Conservation (phyloP, 1,140 invertebrate species). For the Drosophila kurseongensis region DNA sequence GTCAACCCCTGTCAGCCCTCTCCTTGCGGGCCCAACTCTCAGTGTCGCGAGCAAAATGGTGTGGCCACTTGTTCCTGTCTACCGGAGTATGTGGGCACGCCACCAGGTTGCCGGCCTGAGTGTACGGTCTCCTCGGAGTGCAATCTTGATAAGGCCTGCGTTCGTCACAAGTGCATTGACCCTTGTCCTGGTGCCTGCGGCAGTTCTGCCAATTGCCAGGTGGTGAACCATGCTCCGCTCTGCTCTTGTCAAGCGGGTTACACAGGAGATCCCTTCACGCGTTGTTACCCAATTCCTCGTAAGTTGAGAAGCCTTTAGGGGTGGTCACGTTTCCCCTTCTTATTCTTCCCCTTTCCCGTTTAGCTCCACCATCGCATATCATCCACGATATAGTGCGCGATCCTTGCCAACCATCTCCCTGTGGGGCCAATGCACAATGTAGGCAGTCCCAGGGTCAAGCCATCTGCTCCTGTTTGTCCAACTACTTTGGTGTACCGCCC, state of each 20-base stretch:
- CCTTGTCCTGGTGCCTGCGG: slow-evolving; percentile 90
- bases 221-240: slow-evolving; percentile 87
- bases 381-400: slow-evolving; percentile 84
- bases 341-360: neutral
- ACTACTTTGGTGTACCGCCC: slow-evolving; percentile 86
- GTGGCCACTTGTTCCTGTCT: slow-evolving; percentile 90
- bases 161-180: slow-evolving; percentile 89
- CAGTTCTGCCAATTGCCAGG: slow-evolving; percentile 86
- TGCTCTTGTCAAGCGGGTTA: slow-evolving; percentile 87
- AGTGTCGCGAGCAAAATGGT: slow-evolving; percentile 88
- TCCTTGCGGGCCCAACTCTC: slow-evolving; percentile 90
- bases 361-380: slow-evolving; percentile 86
- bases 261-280: slow-evolving; percentile 88
- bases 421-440: slow-evolving; percentile 72
- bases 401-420: slow-evolving; percentile 86
- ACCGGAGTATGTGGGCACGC: slow-evolving; percentile 90
- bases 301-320: slow-evolving; percentile 67
- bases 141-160: slow-evolving; percentile 88
- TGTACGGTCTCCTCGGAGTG: slow-evolving; percentile 89
- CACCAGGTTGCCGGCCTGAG: slow-evolving; percentile 90
- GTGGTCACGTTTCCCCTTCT: neutral
- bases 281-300: slow-evolving; percentile 87
- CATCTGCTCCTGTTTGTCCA: slow-evolving; percentile 86
- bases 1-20: slow-evolving; percentile 87
- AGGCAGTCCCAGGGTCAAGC: slow-evolving; percentile 54